phyloP scores from a whole-genome alignment of 1,140 invertebrate species.

The Olivierus martensii region DNA sequence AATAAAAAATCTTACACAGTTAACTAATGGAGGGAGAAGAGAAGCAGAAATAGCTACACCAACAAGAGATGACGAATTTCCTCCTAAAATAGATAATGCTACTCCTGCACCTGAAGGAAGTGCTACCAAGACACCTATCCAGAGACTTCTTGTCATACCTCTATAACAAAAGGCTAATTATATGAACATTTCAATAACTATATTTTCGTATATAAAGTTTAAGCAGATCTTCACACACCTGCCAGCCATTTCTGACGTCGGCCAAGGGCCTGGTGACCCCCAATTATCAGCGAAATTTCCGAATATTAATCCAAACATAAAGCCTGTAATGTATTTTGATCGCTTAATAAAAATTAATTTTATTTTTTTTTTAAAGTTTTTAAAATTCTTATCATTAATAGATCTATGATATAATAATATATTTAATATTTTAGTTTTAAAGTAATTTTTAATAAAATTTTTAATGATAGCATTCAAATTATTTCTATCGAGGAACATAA shows the following conservation, averaged over 20 bases:
- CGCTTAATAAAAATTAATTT: no score
- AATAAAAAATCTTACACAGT: conserved; percentile 47
- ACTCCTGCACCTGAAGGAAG: conserved; percentile 62
- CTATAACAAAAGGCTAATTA: conserved; percentile 6
- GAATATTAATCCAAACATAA: conserved; percentile 59
- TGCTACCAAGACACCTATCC: conserved; percentile 52
- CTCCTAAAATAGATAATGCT: conserved; percentile 67
- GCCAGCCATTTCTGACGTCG: conserved; percentile 63
- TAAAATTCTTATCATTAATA: no score
- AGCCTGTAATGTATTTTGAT: conserved; percentile 40
- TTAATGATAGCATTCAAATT: no score
- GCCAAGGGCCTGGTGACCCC: conserved; percentile 54
- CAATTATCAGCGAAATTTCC: conserved; percentile 51
- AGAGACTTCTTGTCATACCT: conserved; percentile 44
- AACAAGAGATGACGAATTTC: conserved; percentile 67
- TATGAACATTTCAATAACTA: background rate
- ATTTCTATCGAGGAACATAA: no score
- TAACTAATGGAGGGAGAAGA: conserved; percentile 69
- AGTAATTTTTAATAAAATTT: no score
- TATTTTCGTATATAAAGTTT: background rate
- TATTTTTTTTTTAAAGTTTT: no score
- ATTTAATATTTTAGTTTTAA: no score
- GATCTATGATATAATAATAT: no score
- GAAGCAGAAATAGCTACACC: conserved; percentile 81
- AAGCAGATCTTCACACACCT: conserved; percentile 33